Conservation (phyloP, 2,888 invertebrate genomes). For the Phymatocera aterrima region DNA sequence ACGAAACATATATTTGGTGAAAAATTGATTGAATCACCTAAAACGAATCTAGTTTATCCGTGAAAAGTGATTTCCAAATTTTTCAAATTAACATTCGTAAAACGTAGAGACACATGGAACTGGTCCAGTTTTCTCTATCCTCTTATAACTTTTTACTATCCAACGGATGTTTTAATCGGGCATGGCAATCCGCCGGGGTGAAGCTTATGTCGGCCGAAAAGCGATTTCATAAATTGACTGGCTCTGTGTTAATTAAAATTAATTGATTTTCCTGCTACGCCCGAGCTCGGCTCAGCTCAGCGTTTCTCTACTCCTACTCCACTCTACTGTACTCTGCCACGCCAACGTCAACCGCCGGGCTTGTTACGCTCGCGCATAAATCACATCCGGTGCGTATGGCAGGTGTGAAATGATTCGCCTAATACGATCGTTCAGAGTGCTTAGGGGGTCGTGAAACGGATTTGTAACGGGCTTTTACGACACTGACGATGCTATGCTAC, state of each 20-base stretch:
- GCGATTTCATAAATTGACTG: slow-evolving; percentile 60
- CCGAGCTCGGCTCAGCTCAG: background rate
- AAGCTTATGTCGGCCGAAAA: slow-evolving; percentile 19
- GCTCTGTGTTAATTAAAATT: slow-evolving; percentile 68
- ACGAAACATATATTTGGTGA: background rate
- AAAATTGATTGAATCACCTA: slow-evolving; percentile 14
- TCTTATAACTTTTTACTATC: background rate
- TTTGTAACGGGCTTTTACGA: slow-evolving; percentile 7
- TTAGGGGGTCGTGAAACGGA: slow-evolving; percentile 5
- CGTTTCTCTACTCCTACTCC: too few relatives aligned
- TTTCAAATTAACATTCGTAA: slow-evolving; percentile 12
- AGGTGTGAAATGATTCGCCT: slow-evolving; percentile 64
- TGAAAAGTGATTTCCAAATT: background rate
- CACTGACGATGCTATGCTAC: background rate
- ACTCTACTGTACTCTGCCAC: slow-evolving; percentile 4
- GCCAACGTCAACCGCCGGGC: slow-evolving; percentile 50
- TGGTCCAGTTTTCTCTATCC: background rate
- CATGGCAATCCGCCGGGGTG: background rate
- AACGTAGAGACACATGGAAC: background rate
- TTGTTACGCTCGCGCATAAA: slow-evolving; percentile 59
- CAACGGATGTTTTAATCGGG: slow-evolving; percentile 15
- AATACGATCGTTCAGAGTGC: slow-evolving; percentile 58
- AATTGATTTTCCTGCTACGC: slow-evolving; percentile 62
- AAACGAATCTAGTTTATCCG: background rate
- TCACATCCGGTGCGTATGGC: slow-evolving; percentile 62